phyloP scores from a whole-genome alignment of 2,888 invertebrate genomes.

The Xanthorhoe designata region DNA sequence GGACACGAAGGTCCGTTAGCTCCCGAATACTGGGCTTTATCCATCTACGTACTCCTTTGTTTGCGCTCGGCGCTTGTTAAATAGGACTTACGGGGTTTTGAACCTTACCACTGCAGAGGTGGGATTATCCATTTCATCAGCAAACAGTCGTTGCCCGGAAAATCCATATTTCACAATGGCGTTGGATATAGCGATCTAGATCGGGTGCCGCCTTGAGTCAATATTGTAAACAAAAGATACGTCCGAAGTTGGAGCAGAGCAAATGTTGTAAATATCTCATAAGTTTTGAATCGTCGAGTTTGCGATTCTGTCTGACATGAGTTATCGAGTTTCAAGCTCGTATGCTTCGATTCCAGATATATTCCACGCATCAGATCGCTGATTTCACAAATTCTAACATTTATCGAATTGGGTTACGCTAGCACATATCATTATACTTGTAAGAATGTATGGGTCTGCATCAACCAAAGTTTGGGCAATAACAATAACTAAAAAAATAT shows the following conservation, averaged over 20 bases:
- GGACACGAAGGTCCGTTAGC: constrained; percentile 22
- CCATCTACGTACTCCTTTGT: constrained; percentile 19
- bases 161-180: constrained; percentile 14
- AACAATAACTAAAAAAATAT: not conserved
- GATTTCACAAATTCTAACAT: constrained; percentile 38
- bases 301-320: constrained; percentile 51
- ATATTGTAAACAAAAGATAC: constrained; percentile 40
- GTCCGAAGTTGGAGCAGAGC: constrained; percentile 36
- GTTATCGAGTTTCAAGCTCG: constrained; percentile 51
- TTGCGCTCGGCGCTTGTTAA: constrained; percentile 31
- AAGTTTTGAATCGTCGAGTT: constrained; percentile 51
- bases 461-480: too few relatives aligned
- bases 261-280: constrained; percentile 51
- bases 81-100: constrained; percentile 27
- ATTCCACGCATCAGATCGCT: constrained; percentile 37
- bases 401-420: constrained; percentile 31
- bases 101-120: constrained; percentile 12
- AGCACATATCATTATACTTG: constrained; percentile 1
- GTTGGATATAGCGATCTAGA: constrained; percentile 7
- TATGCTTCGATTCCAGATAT: constrained; percentile 46
- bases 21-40: constrained; percentile 28
- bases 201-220: constrained; percentile 26
- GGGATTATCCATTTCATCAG: constrained; percentile 22
- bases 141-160: constrained; percentile 9
- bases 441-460: too few relatives aligned